Conservation (phyloP, 2,797 vertebrate species). For the Sibirionetta formosa region DNA sequence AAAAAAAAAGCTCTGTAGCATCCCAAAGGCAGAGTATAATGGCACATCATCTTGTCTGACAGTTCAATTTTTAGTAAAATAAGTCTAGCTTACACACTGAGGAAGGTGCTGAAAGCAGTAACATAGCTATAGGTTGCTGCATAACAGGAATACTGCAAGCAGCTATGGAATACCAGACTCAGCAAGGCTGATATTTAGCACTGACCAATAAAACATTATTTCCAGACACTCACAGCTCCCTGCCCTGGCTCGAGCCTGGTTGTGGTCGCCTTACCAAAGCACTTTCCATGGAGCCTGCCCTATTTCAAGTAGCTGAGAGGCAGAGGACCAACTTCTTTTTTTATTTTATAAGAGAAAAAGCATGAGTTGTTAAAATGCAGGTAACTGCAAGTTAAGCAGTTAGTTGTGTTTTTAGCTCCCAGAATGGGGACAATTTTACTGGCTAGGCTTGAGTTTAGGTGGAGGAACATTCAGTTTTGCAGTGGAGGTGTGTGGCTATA, state of each 20-base stretch:
- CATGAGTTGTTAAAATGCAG: not conserved
- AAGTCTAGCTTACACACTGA: not conserved
- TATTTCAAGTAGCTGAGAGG: not conserved
- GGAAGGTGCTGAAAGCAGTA: not conserved
- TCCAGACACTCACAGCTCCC: not conserved
- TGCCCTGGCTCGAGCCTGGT: not conserved
- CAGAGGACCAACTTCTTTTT: not conserved
- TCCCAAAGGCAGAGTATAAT: not conserved
- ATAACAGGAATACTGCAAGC: not conserved
- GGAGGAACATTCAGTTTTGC: not conserved
- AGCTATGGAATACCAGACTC: not conserved
- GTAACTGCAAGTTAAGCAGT: not conserved
- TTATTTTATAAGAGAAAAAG: not conserved
- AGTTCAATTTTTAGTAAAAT: not conserved
- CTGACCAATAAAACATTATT: not conserved
- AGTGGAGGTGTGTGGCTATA: not conserved
- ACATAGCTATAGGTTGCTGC: not conserved
- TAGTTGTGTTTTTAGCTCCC: not conserved
- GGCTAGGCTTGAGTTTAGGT: not conserved
- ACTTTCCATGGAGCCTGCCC: not conserved
- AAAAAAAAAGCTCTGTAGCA: not conserved
- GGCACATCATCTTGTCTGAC: accelerated
- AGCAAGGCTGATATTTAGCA: not conserved
- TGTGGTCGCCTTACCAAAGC: not conserved
- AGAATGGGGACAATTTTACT: not conserved